Conservation (phyloP, 2,113 vertebrate species). For the Vimba vimba region DNA sequence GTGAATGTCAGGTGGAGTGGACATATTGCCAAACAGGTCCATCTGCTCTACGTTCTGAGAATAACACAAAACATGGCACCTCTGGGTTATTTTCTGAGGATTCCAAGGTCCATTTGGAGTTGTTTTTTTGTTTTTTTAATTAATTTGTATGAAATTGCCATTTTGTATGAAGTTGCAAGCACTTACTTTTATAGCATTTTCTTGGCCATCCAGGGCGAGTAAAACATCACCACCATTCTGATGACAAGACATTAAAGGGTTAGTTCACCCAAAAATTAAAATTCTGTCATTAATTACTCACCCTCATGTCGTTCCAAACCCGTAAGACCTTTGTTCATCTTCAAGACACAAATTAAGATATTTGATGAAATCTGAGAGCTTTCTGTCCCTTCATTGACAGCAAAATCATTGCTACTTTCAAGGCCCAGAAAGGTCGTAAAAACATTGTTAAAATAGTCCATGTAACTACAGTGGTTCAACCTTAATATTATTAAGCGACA, state of each 20-base stretch:
- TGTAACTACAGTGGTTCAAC: no score
- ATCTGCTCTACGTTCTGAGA: slow-evolving; percentile 87
- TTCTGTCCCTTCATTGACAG: no score
- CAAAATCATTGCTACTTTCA: no score
- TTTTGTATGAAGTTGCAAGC: background rate
- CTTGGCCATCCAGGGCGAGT: slow-evolving; percentile 70
- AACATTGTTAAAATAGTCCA: no score
- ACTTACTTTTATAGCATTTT: slow-evolving; percentile 76
- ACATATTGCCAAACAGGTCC: slow-evolving; percentile 95
- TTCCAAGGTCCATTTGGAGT: background rate
- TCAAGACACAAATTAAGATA: no score
- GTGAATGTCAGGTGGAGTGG: slow-evolving; percentile 91
- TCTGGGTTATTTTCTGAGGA: background rate
- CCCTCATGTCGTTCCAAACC: no score
- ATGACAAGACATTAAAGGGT: slow-evolving; percentile 51
- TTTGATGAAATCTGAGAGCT: no score
- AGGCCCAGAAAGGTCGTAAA: no score
- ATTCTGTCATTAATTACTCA: no score
- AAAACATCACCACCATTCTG: slow-evolving; percentile 81
- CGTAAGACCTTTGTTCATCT: no score
- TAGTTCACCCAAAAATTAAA: no score
- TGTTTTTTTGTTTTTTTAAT: background rate
- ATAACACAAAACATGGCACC: slow-evolving; percentile 19
- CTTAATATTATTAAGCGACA: no score
- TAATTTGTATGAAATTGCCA: background rate